Conservation (phyloP, 2,797 vertebrate species). For the Pteropus rufus region DNA sequence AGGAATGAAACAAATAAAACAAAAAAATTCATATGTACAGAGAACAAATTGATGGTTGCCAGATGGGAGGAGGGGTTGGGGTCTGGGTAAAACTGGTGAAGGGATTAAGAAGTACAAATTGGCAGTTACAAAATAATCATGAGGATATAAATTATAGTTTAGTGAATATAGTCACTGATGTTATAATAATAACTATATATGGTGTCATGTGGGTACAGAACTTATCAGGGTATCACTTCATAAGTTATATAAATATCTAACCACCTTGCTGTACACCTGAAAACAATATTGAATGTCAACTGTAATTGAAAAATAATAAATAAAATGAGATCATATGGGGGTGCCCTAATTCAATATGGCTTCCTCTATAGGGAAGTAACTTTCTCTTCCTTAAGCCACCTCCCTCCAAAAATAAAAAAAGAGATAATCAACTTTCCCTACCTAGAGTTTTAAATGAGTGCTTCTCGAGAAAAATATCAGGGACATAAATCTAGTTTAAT, state of each 20-base stretch:
- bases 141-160: no score
- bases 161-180: no score
- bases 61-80: no score
- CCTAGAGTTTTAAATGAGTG: neutral
- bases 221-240: neutral
- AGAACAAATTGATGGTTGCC: neutral
- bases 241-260: neutral
- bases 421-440: neutral
- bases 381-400: neutral
- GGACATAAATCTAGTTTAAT: neutral
- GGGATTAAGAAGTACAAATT: no score
- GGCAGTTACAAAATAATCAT: no score
- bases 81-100: no score
- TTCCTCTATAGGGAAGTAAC: neutral
- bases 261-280: neutral
- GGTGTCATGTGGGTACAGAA: neutral
- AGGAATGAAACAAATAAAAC: neutral
- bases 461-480: neutral
- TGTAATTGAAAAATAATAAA: neutral
- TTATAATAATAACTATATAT: no score
- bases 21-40: neutral
- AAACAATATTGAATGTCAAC: neutral
- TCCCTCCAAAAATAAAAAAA: neutral
- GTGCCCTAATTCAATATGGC: neutral
- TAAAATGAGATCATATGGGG: neutral